Evolutionary conservation across 2,888 invertebrate genomes (phyloP), one percentile per base, ranked within the genome.

Genomic region (Clitarchus hookeri): DNA sequence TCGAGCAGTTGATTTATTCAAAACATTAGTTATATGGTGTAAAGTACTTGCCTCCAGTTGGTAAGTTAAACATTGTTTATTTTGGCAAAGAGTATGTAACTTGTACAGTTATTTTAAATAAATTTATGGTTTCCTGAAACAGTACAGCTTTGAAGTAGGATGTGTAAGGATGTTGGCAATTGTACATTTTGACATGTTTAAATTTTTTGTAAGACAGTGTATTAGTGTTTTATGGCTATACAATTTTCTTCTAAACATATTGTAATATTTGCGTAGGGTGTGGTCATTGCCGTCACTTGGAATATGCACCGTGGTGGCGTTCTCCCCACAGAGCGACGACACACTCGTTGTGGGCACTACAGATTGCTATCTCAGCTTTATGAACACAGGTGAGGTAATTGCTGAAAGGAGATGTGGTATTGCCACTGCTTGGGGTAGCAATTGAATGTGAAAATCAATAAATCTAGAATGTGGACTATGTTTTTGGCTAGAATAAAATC

Each of bases 221-320:
- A 36, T 36, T 36, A 36, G 4, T 1, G 36, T 36, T 36, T 36
- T 36, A 36, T 36, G 36, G 36, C 36, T 36, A 36, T 36, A 36
- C 36, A 36, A 4, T 36, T 36, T 4, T 4, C 4, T 36, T 36
- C 36, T 36, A 36, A 36, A 36, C 36, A 36, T 36, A 36, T 80
- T 79, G 26, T 26, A 44, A 26, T 80, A 9, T 80, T 85, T 83
- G 87, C 88, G 13, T 85, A 89, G 89, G 89, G 95, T 94, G 90
- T 95, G 95, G 95, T 94, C 94, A 88, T 90, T 96, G 0, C 91
- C 92, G 25, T 92, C 92, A 86, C 89, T 93, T 8, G 93, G 93
- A 0, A 91, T 92, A 0, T 93, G 93, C 88, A 93, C 93, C n/a
- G 92, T 93, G 19, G 89, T 95, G 6, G 92, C 93, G 87, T 95